Percentiles rank a stretch among this genome's conserved stretches.
These are phyloP conservation scores for Babylonia areolata DNA, from an alignment of 1,140 invertebrate genomes.

Conservation along the genomic window DNA sequence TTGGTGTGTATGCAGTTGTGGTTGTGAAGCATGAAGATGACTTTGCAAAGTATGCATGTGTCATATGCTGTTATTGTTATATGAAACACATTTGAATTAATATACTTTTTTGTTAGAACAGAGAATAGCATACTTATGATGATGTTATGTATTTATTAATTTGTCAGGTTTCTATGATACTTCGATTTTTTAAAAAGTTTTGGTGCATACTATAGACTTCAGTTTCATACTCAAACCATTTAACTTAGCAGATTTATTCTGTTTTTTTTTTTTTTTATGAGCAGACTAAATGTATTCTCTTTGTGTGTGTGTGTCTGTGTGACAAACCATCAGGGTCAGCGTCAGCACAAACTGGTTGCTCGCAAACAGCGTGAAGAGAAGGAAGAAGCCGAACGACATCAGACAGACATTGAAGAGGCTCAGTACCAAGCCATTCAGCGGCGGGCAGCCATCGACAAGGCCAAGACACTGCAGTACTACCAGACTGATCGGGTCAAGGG, in stretches of 20 bases:
- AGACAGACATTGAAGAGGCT: constrained; percentile 74
- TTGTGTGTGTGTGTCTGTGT: background rate
- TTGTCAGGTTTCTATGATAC: too few species aligned
- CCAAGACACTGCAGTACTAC: constrained; percentile 76
- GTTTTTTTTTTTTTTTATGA: too few species aligned
- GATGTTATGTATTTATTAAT: too few species aligned
- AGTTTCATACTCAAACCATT: too few species aligned
- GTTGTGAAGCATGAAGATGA: too few species aligned
- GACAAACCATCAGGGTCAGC: constrained; percentile 63
- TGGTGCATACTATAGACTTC: too few species aligned
- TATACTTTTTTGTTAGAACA: background rate
- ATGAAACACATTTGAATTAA: background rate
- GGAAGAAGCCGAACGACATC: constrained; percentile 72
- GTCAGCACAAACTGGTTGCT: constrained; percentile 73
- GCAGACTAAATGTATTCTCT: too few species aligned
- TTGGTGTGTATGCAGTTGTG: background rate
- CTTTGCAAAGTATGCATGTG: too few species aligned
- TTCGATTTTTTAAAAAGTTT: too few species aligned
- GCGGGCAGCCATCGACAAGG: constrained; percentile 75
- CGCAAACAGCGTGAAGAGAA: constrained; percentile 70
- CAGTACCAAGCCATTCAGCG: constrained; percentile 73
- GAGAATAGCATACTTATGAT: background rate
- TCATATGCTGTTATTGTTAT: too few species aligned
- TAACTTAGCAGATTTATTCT: too few species aligned
- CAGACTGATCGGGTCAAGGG: constrained; percentile 75